Evolutionary conservation across 1,140 invertebrate species (phyloP).

Genomic region (Drosophila melanogaster): DNA sequence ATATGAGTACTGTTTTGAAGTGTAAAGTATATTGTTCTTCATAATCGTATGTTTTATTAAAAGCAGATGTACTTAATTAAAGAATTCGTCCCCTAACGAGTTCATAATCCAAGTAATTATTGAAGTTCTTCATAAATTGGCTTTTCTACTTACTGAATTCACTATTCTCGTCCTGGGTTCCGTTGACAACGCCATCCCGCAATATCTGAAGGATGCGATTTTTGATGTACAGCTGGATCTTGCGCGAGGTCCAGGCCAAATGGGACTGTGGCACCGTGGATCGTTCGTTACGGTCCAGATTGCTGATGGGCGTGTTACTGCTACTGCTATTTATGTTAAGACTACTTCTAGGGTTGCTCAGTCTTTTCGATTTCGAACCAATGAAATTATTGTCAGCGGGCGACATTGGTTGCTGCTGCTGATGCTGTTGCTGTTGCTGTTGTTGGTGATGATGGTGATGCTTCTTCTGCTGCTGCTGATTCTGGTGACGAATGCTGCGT

Average conservation of each 20-base stretch:
- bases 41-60: background rate
- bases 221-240: conserved; percentile 92
- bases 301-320: conserved; percentile 63
- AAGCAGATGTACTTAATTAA: background rate
- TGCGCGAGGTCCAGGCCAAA: conserved; percentile 89
- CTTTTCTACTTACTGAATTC: conserved; percentile 90
- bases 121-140: background rate
- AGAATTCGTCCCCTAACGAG: background rate
- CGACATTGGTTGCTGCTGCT: conserved; percentile 41
- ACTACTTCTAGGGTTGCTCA: conserved; percentile 84
- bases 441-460: conserved; percentile 49
- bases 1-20: no score
- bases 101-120: background rate
- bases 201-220: conserved; percentile 91
- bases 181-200: conserved; percentile 92
- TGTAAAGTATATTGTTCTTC: no score
- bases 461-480: conserved; percentile 41
- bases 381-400: conserved; percentile 64
- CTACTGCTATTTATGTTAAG: conserved; percentile 72
- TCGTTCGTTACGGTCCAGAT: conserved; percentile 86
- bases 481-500: conserved; percentile 72
- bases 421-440: conserved; percentile 38
- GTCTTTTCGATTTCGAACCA: conserved; percentile 84
- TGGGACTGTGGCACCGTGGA: conserved; percentile 85
- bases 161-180: conserved; percentile 89